These are phyloP conservation scores for Zalophus californianus DNA, from an alignment of 2,797 vertebrate species.

Conservation along the genomic window DNA sequence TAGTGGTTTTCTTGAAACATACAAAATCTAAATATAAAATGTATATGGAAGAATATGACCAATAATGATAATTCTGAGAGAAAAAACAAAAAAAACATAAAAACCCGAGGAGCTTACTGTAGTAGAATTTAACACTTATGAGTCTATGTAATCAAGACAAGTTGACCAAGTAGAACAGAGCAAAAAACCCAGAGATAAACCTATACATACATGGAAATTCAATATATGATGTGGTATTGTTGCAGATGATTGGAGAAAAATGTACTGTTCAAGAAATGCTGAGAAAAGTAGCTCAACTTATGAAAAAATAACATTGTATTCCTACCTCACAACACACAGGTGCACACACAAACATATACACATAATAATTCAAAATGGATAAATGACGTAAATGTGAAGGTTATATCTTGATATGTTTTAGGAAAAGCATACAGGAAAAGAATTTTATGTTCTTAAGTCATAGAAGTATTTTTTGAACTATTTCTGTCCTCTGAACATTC, in stretches of 20 bases:
- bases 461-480: background rate
- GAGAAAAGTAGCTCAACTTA: background rate
- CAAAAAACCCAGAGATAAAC: background rate
- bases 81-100: no score
- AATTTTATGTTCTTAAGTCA: background rate
- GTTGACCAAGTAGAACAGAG: background rate
- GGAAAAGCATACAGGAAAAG: background rate
- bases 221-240: background rate
- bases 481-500: background rate
- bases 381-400: background rate
- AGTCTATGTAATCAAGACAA: background rate
- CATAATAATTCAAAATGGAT: background rate
- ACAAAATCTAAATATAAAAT: background rate
- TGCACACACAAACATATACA: background rate
- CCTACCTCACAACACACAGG: background rate
- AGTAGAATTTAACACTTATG: background rate
- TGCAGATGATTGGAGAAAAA: background rate
- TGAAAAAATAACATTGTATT: background rate
- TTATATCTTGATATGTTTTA: background rate
- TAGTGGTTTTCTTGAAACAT: background rate
- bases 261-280: background rate
- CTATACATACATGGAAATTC: background rate
- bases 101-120: background rate
- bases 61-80: background rate
- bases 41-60: background rate